A percentile compares a stretch with the other conserved stretches of the same genome.
Evolutionary conservation across 2,797 vertebrate genomes (phyloP).

Genomic region (Acanthurus lineatus): DNA sequence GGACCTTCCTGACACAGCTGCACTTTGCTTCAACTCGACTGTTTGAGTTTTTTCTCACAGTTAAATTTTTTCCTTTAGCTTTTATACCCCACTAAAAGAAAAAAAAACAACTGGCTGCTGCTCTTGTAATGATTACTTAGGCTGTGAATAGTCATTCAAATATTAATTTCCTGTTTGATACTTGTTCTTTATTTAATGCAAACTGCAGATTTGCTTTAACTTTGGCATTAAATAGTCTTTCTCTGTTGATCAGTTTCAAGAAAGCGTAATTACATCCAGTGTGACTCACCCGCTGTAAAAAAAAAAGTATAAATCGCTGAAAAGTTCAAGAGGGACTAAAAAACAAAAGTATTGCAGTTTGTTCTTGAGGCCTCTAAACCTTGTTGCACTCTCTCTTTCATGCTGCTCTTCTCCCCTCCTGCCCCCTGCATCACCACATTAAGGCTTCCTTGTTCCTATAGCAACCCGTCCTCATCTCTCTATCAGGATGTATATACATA

Average conservation of each 20-base stretch:
- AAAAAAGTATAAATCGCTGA: not conserved
- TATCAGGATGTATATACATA: constrained; percentile 81
- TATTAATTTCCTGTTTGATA: constrained; percentile 9
- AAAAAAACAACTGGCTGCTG: not conserved
- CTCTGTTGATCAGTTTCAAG: constrained; percentile 33
- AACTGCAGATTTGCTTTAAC: constrained; percentile 33
- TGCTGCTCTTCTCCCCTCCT: constrained; percentile 34
- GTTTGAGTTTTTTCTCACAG: not conserved
- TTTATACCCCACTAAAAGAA: not conserved
- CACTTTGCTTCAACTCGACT: not conserved
- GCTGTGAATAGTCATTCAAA: not conserved
- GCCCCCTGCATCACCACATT: constrained; percentile 67
- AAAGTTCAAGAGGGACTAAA: constrained; percentile 19
- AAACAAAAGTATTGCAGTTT: constrained; percentile 9
- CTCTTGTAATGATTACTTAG: not conserved
- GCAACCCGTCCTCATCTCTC: constrained; percentile 76
- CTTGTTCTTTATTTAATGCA: constrained; percentile 9
- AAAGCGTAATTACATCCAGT: constrained; percentile 20
- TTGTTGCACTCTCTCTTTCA: constrained; percentile 4
- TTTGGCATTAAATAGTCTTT: constrained; percentile 15
- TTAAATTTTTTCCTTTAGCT: not conserved
- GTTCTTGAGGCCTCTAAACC: constrained; percentile 43
- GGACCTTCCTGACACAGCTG: not conserved
- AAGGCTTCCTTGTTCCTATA: constrained; percentile 79
- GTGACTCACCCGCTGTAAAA: constrained; percentile 12